Percentiles rank a stretch among this genome's conserved stretches.
Evolutionary conservation across 2,888 invertebrate species (phyloP).

Genomic region (Serripes groenlandicus): DNA sequence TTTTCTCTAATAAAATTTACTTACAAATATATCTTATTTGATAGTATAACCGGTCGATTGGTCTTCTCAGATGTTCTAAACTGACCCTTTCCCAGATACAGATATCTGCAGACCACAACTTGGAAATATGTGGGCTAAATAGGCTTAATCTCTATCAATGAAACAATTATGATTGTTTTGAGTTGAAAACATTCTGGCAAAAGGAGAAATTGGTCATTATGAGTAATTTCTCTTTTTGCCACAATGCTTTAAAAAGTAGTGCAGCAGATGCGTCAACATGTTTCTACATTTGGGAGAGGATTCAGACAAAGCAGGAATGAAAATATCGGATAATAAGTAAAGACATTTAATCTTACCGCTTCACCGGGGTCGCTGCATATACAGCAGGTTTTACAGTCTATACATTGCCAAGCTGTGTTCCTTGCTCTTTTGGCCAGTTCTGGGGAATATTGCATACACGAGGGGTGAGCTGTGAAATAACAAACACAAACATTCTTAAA

Average conservation of each 20-base stretch:
- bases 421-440: conserved; percentile 86
- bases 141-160: too few species aligned
- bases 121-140: too few species aligned
- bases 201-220: neutral
- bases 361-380: conserved; percentile 91
- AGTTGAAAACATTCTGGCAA: neutral
- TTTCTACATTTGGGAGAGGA: too few species aligned
- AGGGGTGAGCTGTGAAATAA: conserved; percentile 86
- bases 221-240: neutral
- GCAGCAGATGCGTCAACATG: too few species aligned
- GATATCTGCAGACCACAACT: too few species aligned
- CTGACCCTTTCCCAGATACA: too few species aligned
- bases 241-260: neutral
- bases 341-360: conserved; percentile 81
- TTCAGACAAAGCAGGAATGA: neutral
- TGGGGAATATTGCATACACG: conserved; percentile 87
- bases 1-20: too few species aligned
- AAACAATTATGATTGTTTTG: too few species aligned
- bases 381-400: conserved; percentile 95
- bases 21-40: too few species aligned
- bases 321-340: neutral
- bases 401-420: conserved; percentile 92
- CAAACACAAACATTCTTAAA: too few species aligned
- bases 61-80: too few species aligned
- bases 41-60: too few species aligned